Evolutionary conservation across 2,888 invertebrate species (phyloP), one percentile per base, ranked within the genome.

Genomic region (Pterostichus madidus): DNA sequence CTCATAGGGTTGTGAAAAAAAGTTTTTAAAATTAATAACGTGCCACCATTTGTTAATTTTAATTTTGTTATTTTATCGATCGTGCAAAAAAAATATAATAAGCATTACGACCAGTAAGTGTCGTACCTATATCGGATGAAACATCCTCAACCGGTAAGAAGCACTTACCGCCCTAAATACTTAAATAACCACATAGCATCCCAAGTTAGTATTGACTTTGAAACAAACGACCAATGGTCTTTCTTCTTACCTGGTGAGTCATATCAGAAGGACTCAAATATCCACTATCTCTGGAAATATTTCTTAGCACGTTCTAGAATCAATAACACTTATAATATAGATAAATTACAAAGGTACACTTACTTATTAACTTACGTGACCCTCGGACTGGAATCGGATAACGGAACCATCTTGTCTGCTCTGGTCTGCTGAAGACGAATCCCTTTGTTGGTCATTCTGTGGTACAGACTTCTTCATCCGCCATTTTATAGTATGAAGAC

Each of bases 191-290:
- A 24, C 3, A 24, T 24, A 24, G 24, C 24, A 24, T 2, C 3
- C 24, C 24, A 24, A 24, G 24, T 24, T 24, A 24, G 24, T 39
- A 39, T 7, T 39, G 39, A 39, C 3, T 39, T 39, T 39, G 39
- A 39, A 49, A 24, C 24, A 4, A 49, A 49, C 49, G 49, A 49
- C 2, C 49, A 1, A n/a, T 5, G 39, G 39, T 39, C 6, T 7
- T 39, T 49, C 13, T 13, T 24, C 73, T 73, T 46, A 73, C 73
- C 49, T 73, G 73, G 0, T 8, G 15, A n/a, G 10, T 7, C n/a
- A 1, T 11, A 35, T 76, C 76, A 4, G 10, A 2, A 15, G 76
- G 76, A 76, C 76, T 76, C 10, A 39, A 56, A 76, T 76, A 76
- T 0, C 76, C 76, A 56, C 76, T 76, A 32, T 76, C 76, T 11